A percentile compares a stretch with the other conserved stretches of the same genome.
Evolutionary conservation across 2,797 vertebrate genomes (phyloP).

Genomic region (Tympanoctomys barrerae): DNA sequence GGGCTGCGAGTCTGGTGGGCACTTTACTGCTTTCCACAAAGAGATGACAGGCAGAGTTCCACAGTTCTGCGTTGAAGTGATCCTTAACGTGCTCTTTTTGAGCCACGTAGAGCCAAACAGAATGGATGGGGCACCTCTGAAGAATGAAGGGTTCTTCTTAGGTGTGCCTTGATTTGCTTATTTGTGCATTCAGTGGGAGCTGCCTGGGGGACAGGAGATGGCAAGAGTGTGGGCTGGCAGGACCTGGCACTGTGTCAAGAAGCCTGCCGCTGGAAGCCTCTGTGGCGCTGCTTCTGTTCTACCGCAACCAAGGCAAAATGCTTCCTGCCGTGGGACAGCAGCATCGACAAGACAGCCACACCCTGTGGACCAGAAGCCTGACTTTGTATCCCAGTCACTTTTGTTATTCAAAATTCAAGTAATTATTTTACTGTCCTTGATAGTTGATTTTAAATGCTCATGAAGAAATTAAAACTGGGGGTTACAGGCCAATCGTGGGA

Average conservation of each 20-base stretch:
- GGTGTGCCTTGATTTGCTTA: neutral
- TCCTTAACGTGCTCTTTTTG: neutral
- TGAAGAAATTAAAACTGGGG: neutral
- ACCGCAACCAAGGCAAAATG: neutral
- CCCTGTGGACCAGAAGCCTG: neutral
- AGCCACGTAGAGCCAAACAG: neutral
- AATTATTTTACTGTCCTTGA: neutral
- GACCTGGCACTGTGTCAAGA: neutral
- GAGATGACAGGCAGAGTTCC: neutral
- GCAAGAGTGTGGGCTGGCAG: neutral
- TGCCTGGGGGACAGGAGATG: neutral
- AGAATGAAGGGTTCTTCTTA: neutral
- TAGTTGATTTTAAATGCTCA: neutral
- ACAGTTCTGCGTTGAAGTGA: neutral
- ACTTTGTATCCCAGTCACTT: neutral
- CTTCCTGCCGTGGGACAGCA: neutral
- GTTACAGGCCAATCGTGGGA: neutral
- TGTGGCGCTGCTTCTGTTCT: neutral
- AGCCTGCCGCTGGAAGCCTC: neutral
- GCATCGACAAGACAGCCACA: neutral
- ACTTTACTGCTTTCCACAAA: neutral
- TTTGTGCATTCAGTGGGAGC: neutral
- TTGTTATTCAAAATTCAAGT: constrained; percentile 15
- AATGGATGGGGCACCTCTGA: neutral
- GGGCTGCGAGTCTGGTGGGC: neutral